Evolutionary conservation across 2,888 invertebrate species (phyloP).

Genomic region (Netelia fuscicornis): DNA sequence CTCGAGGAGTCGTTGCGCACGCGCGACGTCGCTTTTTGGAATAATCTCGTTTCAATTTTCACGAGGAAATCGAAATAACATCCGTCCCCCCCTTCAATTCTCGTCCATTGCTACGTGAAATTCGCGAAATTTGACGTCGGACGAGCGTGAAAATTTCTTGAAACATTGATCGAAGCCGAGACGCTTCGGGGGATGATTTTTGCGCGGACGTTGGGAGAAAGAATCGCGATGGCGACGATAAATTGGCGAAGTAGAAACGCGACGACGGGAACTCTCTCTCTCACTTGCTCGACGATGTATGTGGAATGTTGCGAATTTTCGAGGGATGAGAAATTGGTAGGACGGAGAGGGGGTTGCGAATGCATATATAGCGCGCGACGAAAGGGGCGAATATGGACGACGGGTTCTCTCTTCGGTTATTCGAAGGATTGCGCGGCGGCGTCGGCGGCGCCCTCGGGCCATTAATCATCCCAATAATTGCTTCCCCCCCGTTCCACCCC

Average conservation of each 20-base stretch:
- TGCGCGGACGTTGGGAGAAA: not conserved
- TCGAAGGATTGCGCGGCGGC: slow-evolving; percentile 73
- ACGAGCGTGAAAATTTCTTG: slow-evolving; percentile 12
- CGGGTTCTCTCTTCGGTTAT: slow-evolving; percentile 78
- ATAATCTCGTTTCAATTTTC: slow-evolving; percentile 38
- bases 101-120: not conserved
- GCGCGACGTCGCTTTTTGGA: not conserved
- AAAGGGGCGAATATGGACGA: slow-evolving; percentile 43
- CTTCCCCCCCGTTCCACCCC: slow-evolving; percentile 71
- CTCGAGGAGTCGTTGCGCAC: not conserved
- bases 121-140: slow-evolving; percentile 26
- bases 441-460: slow-evolving; percentile 82
- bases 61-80: slow-evolving; percentile 28
- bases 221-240: slow-evolving; percentile 17
- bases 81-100: not conserved
- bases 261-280: not conserved
- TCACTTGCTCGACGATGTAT: not conserved
- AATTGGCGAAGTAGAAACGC: slow-evolving; percentile 29
- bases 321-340: slow-evolving; percentile 52
- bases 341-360: slow-evolving; percentile 44
- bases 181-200: slow-evolving; percentile 25
- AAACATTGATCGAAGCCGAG: slow-evolving; percentile 29
- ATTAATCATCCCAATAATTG: slow-evolving; percentile 84
- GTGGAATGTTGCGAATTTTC: slow-evolving; percentile 55
- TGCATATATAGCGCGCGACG: slow-evolving; percentile 58